Conservation (phyloP, 2,797 vertebrate species). For the Nyctibius grandis region DNA sequence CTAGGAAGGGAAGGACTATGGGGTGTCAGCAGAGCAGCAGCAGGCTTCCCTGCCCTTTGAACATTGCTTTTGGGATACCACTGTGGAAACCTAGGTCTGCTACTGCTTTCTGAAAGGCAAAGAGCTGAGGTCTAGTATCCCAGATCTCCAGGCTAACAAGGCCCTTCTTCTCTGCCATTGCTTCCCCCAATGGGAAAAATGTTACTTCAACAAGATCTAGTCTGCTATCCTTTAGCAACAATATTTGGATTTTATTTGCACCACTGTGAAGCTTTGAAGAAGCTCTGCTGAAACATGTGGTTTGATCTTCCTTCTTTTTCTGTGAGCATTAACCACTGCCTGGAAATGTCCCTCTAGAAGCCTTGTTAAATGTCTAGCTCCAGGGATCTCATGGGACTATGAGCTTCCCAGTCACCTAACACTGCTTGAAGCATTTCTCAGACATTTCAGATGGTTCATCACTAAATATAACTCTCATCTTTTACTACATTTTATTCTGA, state of each 20-base stretch:
- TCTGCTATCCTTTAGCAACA: background rate
- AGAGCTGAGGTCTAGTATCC: background rate
- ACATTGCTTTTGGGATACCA: background rate
- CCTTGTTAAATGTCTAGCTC: background rate
- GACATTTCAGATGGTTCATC: background rate
- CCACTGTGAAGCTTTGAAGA: background rate
- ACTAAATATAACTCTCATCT: background rate
- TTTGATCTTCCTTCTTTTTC: background rate
- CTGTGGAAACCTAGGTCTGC: background rate
- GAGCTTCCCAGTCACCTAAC: background rate
- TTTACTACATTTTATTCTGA: background rate
- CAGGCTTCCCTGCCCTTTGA: background rate
- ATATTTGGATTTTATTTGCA: background rate
- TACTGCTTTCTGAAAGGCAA: background rate
- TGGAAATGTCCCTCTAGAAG: background rate
- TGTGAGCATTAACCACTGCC: background rate
- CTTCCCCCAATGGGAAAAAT: background rate
- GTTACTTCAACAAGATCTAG: background rate
- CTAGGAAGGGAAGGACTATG: background rate
- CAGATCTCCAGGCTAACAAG: background rate
- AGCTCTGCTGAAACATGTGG: background rate
- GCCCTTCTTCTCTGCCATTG: background rate
- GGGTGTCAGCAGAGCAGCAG: background rate
- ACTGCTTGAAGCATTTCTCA: background rate
- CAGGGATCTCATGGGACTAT: background rate